Base-by-base conservation (phyloP, 2,888 invertebrate species). In the Fabriciana adippe region DNA sequence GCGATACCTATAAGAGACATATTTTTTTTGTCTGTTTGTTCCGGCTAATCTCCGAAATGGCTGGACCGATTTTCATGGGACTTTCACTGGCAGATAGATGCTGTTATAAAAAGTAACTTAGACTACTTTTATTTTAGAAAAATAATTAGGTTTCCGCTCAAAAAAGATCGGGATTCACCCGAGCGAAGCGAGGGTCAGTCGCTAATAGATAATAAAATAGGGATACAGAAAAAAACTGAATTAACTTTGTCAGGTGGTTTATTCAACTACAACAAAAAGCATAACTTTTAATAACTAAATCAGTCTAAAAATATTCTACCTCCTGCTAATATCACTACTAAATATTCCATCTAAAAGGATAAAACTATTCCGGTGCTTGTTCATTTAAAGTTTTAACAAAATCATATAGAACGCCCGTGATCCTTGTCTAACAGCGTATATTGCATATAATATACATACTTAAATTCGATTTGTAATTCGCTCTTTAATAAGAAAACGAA, bases 201-300 rank as follows among this genome's bases (percentile, higher is more conserved):
- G 18, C 41, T 21, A 56, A 45, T 59, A 15, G 41, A 18, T 18
- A 21, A 56, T 41, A 21, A 18, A 50, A 11, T 55, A 21, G 8
- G n/a, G 3, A 53, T 0, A 15, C 15, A 16, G 56, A 67, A 63
- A 64, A 56, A 64, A 75, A 68, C 45, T 70, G 18, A 41, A 55
- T 57, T 69, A 73, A 77, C 77, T 81, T 82, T 83, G 81, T 89
- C 85, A 88, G 86, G 88, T 84, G 85, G 83, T 92, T 91, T 91
- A 91, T 87, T 92, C 81, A 91, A 91, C 91, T 92, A 91, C 92
- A 92, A 91, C 90, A 90, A 92, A 92, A 92, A 91, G 88, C 91
- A 89, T 90, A 90, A 91, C 87, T 86, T 90, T 89, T 89, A 86
- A 87, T 76, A 92, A 92, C 92, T 92, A 92, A 92, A 91, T 92